Conservation (phyloP, 1,140 invertebrate species). For the Papilio polyxenes region DNA sequence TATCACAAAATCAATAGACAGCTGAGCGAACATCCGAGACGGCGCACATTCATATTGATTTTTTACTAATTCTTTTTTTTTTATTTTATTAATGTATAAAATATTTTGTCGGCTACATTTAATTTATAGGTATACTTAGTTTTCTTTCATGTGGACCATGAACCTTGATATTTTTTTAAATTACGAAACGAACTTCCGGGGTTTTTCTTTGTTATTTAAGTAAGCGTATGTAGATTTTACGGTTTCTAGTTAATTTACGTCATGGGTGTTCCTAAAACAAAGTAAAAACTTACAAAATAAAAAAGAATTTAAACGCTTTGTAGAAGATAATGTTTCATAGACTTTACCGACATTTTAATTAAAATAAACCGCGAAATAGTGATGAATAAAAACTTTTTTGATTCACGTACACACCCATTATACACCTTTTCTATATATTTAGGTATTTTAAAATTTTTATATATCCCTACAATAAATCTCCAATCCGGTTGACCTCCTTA, state of each 20-base stretch:
- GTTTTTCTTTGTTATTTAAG: background rate
- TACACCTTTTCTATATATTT: background rate
- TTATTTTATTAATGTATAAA: conserved; percentile 39
- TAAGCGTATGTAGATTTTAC: background rate
- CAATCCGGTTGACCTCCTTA: background rate
- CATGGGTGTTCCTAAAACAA: background rate
- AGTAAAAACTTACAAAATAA: too few species aligned
- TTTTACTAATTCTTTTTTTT: conserved; percentile 44
- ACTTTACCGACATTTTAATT: too few species aligned
- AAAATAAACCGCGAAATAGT: too few species aligned
- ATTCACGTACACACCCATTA: background rate
- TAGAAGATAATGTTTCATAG: background rate
- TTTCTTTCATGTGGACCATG: background rate
- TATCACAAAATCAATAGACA: conserved; percentile 66
- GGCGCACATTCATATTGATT: conserved; percentile 76
- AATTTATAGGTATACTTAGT: background rate
- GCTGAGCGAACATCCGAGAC: conserved; percentile 71
- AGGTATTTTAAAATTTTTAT: background rate
- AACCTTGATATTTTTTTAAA: background rate
- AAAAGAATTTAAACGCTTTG: background rate
- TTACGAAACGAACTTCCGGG: background rate
- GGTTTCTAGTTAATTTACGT: background rate
- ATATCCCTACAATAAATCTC: background rate
- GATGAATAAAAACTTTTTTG: background rate
- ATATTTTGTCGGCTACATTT: conserved; percentile 24